Percentiles rank a stretch among this genome's conserved stretches.
Evolutionary conservation across 2,888 invertebrate genomes (phyloP).

Genomic region (Rhingia rostrata): DNA sequence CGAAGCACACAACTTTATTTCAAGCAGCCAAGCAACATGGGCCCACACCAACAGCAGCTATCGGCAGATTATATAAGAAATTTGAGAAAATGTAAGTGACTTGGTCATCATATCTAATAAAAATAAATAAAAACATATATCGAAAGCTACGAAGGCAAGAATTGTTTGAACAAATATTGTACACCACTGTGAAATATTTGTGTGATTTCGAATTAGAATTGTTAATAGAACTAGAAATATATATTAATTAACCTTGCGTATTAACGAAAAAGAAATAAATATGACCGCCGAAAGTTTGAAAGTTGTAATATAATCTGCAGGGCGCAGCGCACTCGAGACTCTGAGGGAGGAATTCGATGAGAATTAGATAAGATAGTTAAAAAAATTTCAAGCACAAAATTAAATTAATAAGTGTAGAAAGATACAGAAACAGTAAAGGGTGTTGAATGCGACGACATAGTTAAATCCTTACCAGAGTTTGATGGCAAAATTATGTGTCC

Average conservation of each 20-base stretch:
- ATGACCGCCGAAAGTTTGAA: background rate
- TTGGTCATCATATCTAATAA: too few species aligned
- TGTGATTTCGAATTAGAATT: constrained; percentile 9
- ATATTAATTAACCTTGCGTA: background rate
- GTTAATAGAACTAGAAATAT: too few species aligned
- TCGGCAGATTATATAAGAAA: background rate
- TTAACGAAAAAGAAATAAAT: too few species aligned
- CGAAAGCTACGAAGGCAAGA: constrained; percentile 4
- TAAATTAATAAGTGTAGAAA: constrained; percentile 5
- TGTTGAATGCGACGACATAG: constrained; percentile 11
- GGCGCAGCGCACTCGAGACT: too few species aligned
- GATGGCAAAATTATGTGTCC: background rate
- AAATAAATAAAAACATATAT: constrained; percentile 6
- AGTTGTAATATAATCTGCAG: too few species aligned
- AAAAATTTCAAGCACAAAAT: constrained; percentile 2
- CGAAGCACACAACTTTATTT: background rate
- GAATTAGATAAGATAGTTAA: constrained; percentile 7
- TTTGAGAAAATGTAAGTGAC: constrained; percentile 9
- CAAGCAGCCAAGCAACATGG: background rate
- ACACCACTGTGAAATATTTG: constrained; percentile 6
- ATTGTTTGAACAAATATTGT: constrained; percentile 5
- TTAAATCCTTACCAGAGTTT: constrained; percentile 37
- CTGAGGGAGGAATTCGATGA: too few species aligned
- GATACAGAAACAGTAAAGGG: constrained; percentile 7
- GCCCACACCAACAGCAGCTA: background rate